These are phyloP conservation scores for Dasypogon diadema DNA, from an alignment of 2,888 invertebrate species.

Conservation along the genomic window DNA sequence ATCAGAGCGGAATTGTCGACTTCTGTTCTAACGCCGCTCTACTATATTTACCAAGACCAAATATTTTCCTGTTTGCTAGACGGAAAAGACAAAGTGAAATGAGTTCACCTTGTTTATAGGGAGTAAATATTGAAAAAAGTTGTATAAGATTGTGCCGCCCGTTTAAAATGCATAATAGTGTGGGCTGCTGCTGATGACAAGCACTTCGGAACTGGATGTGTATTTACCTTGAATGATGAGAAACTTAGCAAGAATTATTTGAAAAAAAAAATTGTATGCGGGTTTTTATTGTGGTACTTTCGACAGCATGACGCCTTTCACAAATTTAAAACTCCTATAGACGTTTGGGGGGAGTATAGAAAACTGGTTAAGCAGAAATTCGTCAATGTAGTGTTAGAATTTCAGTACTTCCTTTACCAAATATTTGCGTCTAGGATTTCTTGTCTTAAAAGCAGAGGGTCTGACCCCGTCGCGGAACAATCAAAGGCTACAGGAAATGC, in stretches of 20 bases:
- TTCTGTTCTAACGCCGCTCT: constrained; percentile 23
- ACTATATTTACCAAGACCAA: constrained; percentile 36
- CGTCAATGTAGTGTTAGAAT: no score
- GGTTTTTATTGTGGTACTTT: no score
- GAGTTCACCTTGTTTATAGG: not conserved
- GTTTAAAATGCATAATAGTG: not conserved
- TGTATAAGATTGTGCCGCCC: not conserved
- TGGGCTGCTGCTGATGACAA: not conserved
- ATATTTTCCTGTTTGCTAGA: constrained; percentile 31
- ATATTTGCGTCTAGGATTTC: no score
- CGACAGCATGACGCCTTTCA: no score
- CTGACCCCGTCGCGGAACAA: no score
- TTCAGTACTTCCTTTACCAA: no score
- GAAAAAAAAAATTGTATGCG: no score
- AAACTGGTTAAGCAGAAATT: no score
- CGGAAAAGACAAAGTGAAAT: constrained; percentile 26
- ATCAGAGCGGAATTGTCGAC: constrained; percentile 22
- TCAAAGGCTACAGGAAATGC: no score
- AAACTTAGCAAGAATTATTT: constrained; percentile 24
- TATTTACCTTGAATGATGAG: constrained; percentile 29
- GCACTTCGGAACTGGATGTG: not conserved
- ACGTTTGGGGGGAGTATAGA: no score
- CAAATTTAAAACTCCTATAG: no score
- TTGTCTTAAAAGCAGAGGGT: no score
- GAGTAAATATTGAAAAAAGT: not conserved